A percentile compares a stretch with the other conserved stretches of the same genome.
Evolutionary conservation across 2,113 vertebrate species (phyloP).

Genomic region (Eulemur macaco): DNA sequence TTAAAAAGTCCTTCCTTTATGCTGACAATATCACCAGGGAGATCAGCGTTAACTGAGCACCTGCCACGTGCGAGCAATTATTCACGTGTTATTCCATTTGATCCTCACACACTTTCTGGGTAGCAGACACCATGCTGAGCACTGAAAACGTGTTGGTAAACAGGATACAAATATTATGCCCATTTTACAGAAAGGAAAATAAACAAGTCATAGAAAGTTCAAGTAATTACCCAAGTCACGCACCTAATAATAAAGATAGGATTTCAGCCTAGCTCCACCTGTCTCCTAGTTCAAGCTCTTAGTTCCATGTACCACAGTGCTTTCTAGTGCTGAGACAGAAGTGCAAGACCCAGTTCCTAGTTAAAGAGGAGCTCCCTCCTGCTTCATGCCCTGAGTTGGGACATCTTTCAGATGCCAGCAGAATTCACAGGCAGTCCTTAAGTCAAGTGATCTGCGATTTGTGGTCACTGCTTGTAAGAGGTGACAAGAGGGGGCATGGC

Average conservation of each 20-base stretch:
- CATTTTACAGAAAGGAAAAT: neutral
- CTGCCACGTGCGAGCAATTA: neutral
- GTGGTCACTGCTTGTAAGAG: neutral
- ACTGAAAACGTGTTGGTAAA: neutral
- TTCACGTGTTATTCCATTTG: neutral
- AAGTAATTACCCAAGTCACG: neutral
- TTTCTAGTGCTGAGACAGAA: neutral
- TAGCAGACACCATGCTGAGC: neutral
- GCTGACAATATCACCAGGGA: neutral
- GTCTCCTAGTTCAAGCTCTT: neutral
- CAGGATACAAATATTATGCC: neutral
- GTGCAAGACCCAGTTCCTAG: neutral
- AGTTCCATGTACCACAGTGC: neutral
- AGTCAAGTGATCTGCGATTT: neutral
- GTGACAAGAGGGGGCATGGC: neutral
- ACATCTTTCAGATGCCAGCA: neutral
- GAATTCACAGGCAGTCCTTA: neutral
- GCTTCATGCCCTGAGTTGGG: neutral
- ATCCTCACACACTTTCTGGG: neutral
- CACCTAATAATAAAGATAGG: neutral
- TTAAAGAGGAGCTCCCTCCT: neutral
- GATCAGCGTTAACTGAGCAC: neutral
- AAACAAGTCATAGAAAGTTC: neutral
- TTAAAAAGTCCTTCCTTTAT: neutral
- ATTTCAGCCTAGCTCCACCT: neutral